Conservation (phyloP, 2,888 invertebrate species). For the Amblyteles armatorius region DNA sequence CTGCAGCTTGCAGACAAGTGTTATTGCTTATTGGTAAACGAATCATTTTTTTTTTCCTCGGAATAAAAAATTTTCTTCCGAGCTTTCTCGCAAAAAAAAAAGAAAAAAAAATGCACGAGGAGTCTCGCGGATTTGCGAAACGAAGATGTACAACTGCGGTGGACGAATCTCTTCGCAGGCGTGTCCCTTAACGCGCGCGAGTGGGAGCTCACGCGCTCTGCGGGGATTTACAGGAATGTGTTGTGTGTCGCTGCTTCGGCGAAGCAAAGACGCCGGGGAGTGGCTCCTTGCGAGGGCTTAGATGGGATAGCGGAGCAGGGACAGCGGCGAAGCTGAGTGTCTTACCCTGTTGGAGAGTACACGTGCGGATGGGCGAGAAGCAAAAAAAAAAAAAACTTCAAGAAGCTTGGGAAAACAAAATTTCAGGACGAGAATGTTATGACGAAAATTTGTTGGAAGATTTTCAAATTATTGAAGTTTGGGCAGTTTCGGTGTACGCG, state of each 20-base stretch:
- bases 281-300: slow-evolving; percentile 62
- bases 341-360: slow-evolving; percentile 53
- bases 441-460: not conserved
- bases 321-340: slow-evolving; percentile 55
- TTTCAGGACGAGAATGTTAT: not conserved
- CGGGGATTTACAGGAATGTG: slow-evolving; percentile 46
- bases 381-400: not conserved
- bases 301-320: slow-evolving; percentile 35
- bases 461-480: not conserved
- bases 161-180: slow-evolving; percentile 29
- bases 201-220: slow-evolving; percentile 46
- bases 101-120: slow-evolving; percentile 14
- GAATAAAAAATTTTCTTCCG: not conserved
- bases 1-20: not conserved
- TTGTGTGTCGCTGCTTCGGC: slow-evolving; percentile 30
- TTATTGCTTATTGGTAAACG: not conserved
- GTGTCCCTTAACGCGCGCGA: slow-evolving; percentile 31
- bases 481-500: no score
- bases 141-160: slow-evolving; percentile 56
- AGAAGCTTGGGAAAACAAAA: slow-evolving; percentile 45
- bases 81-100: not conserved
- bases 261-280: slow-evolving; percentile 38
- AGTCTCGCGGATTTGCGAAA: slow-evolving; percentile 51
- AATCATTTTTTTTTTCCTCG: not conserved
- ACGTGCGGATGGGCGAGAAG: slow-evolving; percentile 47